phyloP scores from a whole-genome alignment of 2,113 vertebrate genomes.

The Rhinopomastus cyanomelas region DNA sequence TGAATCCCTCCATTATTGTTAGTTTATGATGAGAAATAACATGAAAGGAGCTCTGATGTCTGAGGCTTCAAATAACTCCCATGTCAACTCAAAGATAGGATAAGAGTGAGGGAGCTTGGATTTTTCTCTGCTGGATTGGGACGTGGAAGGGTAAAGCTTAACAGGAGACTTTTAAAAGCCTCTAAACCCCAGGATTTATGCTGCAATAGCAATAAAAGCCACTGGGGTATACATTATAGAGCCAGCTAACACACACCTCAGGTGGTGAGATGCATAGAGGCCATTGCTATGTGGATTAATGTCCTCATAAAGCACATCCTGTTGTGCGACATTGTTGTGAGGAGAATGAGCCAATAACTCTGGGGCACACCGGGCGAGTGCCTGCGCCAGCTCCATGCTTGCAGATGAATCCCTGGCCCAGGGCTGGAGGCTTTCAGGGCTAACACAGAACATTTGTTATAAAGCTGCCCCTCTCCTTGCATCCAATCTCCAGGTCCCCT shows the following conservation, averaged over 20 bases:
- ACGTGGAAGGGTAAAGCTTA: neutral
- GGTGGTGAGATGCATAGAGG: conserved; percentile 10
- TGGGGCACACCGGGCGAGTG: neutral
- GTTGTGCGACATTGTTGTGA: conserved; percentile 38
- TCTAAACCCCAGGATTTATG: conserved; percentile 17
- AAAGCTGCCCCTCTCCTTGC: neutral
- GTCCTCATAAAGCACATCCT: conserved; percentile 43
- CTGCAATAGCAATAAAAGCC: conserved; percentile 15
- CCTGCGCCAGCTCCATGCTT: neutral
- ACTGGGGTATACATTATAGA: neutral
- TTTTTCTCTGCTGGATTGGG: neutral
- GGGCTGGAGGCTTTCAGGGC: neutral
- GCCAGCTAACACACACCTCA: conserved; percentile 36
- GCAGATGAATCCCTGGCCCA: neutral
- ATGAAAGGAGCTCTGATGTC: neutral
- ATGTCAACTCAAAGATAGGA: neutral
- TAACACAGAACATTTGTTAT: conserved; percentile 21
- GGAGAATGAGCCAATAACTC: conserved; percentile 53
- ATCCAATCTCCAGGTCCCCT: neutral
- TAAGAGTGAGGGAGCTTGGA: neutral
- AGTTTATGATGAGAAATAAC: neutral
- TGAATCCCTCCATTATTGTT: neutral
- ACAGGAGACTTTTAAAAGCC: conserved; percentile 20
- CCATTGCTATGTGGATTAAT: conserved; percentile 26
- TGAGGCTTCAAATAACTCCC: neutral